phyloP scores from a whole-genome alignment of 2,797 vertebrate species.

The Acanthopagrus latus region DNA sequence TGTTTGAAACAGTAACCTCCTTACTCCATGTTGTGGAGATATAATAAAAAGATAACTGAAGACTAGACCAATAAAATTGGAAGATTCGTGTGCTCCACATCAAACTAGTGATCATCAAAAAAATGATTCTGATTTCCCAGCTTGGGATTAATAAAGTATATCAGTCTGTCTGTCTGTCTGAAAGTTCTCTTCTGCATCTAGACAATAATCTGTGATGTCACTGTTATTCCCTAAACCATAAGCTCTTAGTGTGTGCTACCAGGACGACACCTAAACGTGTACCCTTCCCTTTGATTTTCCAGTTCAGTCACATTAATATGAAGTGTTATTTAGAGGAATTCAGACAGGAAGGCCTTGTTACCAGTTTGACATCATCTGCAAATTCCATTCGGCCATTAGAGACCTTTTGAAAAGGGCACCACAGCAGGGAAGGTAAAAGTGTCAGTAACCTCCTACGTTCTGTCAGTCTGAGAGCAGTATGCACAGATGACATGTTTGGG shows the following conservation, averaged over 20 bases:
- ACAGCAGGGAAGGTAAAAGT: slow-evolving; percentile 1
- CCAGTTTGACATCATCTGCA: slow-evolving; percentile 2
- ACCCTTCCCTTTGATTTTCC: background rate
- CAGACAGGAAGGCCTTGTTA: background rate
- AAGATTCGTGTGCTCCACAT: background rate
- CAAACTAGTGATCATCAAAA: background rate
- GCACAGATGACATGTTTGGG: background rate
- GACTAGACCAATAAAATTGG: background rate
- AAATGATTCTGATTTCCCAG: no score
- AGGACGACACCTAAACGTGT: background rate
- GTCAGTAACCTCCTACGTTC: background rate
- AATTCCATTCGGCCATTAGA: background rate
- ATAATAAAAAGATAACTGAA: background rate
- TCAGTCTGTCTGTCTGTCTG: no score
- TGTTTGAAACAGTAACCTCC: background rate
- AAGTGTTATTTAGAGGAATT: background rate
- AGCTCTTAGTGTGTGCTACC: background rate
- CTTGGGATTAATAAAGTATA: no score
- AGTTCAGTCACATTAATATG: background rate
- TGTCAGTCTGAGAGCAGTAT: background rate
- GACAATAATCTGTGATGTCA: background rate
- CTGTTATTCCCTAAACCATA: background rate
- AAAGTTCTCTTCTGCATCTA: background rate
- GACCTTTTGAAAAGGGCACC: slow-evolving; percentile 26
- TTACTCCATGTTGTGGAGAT: background rate